A percentile compares a stretch with the other conserved stretches of the same genome.
Conservation (phyloP, 1,140 invertebrate genomes). For the Euglossa dilemma region DNA sequence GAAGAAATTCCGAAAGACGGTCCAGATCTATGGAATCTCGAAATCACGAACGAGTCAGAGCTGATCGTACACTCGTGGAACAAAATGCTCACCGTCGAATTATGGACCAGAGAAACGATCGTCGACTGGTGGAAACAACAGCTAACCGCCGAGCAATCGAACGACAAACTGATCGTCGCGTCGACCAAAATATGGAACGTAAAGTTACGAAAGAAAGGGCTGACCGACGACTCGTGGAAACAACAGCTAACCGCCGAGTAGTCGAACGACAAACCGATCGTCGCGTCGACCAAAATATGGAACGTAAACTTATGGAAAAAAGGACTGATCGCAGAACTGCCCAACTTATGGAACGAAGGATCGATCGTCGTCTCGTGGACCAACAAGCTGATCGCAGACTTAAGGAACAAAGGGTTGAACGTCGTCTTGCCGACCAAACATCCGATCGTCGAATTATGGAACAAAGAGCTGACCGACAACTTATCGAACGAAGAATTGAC, state of each 20-base stretch:
- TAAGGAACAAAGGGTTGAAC: background rate
- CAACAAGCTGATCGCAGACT: background rate
- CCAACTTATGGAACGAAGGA: too few species aligned
- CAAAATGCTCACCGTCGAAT: background rate
- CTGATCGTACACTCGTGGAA: background rate
- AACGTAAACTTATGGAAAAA: background rate
- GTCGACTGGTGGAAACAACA: background rate
- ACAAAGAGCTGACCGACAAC: background rate
- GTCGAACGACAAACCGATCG: background rate
- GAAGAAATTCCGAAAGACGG: background rate
- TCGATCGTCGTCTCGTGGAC: background rate
- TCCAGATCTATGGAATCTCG: background rate
- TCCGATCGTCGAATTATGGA: background rate
- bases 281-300: background rate
- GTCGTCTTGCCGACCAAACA: background rate
- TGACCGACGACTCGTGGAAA: background rate
- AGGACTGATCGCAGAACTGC: background rate
- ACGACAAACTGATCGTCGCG: background rate
- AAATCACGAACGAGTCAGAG: background rate
- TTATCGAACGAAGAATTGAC: background rate
- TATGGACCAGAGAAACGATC: too few species aligned
- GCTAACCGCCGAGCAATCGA: background rate
- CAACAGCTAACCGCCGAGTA: too few species aligned
- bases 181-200: background rate
- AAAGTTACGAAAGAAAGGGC: background rate